phyloP scores from a whole-genome alignment of 2,113 vertebrate species.

The Eublepharis macularius region DNA sequence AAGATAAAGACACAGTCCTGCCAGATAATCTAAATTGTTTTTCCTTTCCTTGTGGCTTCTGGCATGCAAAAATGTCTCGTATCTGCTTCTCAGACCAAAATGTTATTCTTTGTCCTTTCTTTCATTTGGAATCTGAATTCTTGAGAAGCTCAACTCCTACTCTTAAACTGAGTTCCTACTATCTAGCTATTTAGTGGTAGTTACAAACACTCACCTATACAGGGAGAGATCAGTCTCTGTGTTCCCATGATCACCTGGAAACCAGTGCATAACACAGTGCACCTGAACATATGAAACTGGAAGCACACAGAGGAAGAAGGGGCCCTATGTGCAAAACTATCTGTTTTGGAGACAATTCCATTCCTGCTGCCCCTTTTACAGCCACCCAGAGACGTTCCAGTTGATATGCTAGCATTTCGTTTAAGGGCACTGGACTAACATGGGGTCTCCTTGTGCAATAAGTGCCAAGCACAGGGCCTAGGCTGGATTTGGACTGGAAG shows the following conservation, averaged over 20 bases:
- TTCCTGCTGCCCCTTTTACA: not conserved
- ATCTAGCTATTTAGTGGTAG: not conserved
- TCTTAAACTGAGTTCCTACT: no score
- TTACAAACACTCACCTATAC: not conserved
- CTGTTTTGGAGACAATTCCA: not conserved
- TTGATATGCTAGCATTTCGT: not conserved
- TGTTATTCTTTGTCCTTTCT: not conserved
- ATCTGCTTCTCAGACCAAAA: not conserved
- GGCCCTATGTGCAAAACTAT: not conserved
- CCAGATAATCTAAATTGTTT: not conserved
- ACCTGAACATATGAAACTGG: not conserved
- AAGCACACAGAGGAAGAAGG: not conserved
- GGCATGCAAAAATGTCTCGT: not conserved
- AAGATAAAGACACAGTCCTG: not conserved
- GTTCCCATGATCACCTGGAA: not conserved
- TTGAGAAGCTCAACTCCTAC: no score
- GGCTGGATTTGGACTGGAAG: not conserved
- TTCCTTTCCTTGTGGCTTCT: not conserved
- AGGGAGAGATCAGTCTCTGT: no score
- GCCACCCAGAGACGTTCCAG: not conserved
- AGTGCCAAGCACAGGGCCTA: not conserved
- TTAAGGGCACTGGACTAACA: not conserved
- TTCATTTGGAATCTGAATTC: no score
- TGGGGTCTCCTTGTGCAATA: not conserved
- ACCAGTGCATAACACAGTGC: not conserved